A percentile compares a stretch with the other conserved stretches of the same genome.
Evolutionary conservation across 1,140 invertebrate species (phyloP).

Genomic region (Heliconius eleuchia): DNA sequence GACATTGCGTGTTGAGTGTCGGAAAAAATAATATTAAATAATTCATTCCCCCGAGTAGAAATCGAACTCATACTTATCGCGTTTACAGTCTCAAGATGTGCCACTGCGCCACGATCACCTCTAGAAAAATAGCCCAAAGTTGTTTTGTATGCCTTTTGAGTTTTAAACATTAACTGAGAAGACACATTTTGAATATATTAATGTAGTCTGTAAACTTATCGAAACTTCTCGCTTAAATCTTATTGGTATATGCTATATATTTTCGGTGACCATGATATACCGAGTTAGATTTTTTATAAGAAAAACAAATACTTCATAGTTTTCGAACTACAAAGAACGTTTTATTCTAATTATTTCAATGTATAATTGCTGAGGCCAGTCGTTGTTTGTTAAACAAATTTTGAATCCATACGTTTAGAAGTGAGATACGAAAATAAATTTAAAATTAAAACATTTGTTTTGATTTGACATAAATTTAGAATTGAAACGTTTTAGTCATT

Average conservation of each 20-base stretch:
- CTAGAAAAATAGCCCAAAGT: neutral
- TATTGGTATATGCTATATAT: neutral
- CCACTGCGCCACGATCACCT: neutral
- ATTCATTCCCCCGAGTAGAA: neutral
- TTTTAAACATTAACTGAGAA: neutral
- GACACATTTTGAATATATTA: neutral
- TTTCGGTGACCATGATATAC: neutral
- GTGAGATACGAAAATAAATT: too few relatives aligned
- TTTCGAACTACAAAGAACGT: too few relatives aligned
- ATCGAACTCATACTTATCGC: neutral
- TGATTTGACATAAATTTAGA: too few relatives aligned
- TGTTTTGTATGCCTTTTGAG: neutral
- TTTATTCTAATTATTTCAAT: too few relatives aligned
- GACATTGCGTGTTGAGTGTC: too few relatives aligned
- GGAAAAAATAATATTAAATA: neutral
- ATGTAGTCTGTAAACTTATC: neutral
- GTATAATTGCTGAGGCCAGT: too few relatives aligned
- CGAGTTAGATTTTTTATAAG: neutral
- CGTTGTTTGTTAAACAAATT: too few relatives aligned
- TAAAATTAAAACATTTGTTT: too few relatives aligned
- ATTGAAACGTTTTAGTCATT: too few relatives aligned
- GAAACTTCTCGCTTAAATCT: neutral
- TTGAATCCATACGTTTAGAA: too few relatives aligned
- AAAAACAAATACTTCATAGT: too few relatives aligned
- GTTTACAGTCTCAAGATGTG: neutral